Percentiles rank a stretch among this genome's conserved stretches.
phyloP scores from a whole-genome alignment of 2,888 invertebrate species.

The Epinotia ramella region DNA sequence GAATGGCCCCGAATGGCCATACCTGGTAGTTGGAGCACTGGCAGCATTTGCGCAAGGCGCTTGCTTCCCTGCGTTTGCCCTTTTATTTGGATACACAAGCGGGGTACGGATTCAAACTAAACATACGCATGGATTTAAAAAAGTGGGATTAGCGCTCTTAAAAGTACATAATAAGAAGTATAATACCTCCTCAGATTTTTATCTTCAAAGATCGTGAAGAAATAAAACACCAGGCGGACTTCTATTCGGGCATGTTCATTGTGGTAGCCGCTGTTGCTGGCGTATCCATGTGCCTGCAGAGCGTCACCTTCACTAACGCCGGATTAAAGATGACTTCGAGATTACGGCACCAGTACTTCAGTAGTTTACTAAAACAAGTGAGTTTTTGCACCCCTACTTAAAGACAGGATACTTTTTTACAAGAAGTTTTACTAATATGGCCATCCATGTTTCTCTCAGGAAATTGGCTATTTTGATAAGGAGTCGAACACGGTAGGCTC shows the following conservation, averaged over 20 bases:
- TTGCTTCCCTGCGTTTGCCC: slow-evolving; percentile 88
- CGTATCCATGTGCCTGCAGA: slow-evolving; percentile 87
- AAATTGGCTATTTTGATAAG: slow-evolving; percentile 87
- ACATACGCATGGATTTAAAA: neutral
- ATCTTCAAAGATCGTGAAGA: slow-evolving; percentile 82
- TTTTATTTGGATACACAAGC: slow-evolving; percentile 89
- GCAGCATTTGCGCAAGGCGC: slow-evolving; percentile 87
- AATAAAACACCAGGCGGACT: slow-evolving; percentile 84
- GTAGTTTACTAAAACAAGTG: slow-evolving; percentile 85
- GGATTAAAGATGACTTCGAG: slow-evolving; percentile 91
- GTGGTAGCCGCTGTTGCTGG: slow-evolving; percentile 88
- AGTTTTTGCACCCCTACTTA: neutral
- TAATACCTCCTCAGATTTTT: slow-evolving; percentile 81
- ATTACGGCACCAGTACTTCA: slow-evolving; percentile 78
- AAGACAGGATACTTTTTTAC: neutral
- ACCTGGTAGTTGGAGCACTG: slow-evolving; percentile 85
- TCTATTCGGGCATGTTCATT: slow-evolving; percentile 88
- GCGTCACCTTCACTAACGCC: slow-evolving; percentile 90
- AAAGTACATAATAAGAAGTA: neutral
- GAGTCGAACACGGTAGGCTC: slow-evolving; percentile 87
- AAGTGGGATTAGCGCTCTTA: too few relatives aligned
- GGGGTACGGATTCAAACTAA: slow-evolving; percentile 66
- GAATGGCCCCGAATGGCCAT: slow-evolving; percentile 88
- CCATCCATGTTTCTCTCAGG: slow-evolving; percentile 61
- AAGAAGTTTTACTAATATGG: neutral